Conservation (phyloP, 2,797 vertebrate genomes). For the Sphenopsis melanotis region DNA sequence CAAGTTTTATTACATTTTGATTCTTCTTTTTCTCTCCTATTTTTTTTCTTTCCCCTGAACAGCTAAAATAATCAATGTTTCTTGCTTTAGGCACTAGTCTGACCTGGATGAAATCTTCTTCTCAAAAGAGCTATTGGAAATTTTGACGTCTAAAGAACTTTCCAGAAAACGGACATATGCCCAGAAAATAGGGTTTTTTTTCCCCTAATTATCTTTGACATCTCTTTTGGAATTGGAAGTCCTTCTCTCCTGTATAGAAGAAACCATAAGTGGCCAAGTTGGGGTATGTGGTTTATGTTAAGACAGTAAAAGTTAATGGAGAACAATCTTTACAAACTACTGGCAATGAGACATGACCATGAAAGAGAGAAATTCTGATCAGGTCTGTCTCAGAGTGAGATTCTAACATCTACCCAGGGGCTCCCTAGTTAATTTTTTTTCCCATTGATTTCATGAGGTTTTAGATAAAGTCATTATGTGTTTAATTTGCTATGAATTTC, state of each 20-base stretch:
- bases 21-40: neutral
- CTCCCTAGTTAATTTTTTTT: neutral
- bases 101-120: neutral
- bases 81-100: neutral
- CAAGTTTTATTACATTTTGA: neutral
- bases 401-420: neutral
- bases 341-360: neutral
- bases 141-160: neutral
- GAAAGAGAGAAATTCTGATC: neutral
- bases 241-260: neutral
- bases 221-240: neutral
- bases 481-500: neutral
- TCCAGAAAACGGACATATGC: neutral
- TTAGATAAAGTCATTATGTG: neutral
- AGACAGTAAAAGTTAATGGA: neutral
- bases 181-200: neutral
- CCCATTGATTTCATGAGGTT: neutral
- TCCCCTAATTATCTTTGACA: accelerated
- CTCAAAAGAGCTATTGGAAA: neutral
- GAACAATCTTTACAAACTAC: neutral
- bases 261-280: neutral
- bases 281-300: neutral
- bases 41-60: neutral
- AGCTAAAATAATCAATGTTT: neutral
- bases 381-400: neutral